Conservation (phyloP, 2,113 vertebrate genomes). For the Amblyornis subalaris region DNA sequence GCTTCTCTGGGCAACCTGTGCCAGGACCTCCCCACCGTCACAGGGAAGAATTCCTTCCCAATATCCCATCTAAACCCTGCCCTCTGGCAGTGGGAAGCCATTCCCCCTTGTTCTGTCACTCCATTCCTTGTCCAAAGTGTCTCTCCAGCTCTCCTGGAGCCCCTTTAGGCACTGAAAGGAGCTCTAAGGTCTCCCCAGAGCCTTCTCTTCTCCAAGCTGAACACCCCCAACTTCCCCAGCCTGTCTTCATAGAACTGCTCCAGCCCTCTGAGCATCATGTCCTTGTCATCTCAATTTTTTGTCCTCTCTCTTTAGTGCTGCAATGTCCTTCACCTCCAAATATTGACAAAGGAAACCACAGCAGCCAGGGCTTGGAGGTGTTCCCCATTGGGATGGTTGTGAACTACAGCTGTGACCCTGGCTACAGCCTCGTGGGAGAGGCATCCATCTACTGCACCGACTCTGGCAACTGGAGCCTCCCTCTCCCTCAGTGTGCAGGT, state of each 20-base stretch:
- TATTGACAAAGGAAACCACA: slow-evolving; percentile 44
- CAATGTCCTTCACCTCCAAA: slow-evolving; percentile 59
- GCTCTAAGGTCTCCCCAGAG: neutral
- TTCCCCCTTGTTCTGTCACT: neutral
- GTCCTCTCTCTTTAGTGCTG: neutral
- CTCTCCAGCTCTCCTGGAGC: neutral
- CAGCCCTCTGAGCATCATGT: accelerated
- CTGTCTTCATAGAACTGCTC: neutral
- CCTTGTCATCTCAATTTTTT: neutral
- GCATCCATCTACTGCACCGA: slow-evolving; percentile 23
- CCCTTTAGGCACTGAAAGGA: neutral
- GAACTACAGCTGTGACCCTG: slow-evolving; percentile 63
- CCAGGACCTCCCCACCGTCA: accelerated
- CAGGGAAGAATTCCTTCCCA: neutral
- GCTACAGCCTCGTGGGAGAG: slow-evolving; percentile 58
- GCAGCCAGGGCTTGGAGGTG: neutral
- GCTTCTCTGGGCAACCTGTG: neutral
- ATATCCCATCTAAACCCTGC: neutral
- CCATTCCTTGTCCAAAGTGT: neutral
- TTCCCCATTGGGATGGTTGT: slow-evolving; percentile 17
- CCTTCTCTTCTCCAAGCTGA: neutral
- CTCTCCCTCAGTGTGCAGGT: slow-evolving; percentile 52
- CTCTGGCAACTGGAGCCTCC: slow-evolving; percentile 63
- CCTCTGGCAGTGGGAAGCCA: neutral
- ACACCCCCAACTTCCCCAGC: neutral